phyloP scores from a whole-genome alignment of 2,113 vertebrate genomes.

The Pimephales promelas region DNA sequence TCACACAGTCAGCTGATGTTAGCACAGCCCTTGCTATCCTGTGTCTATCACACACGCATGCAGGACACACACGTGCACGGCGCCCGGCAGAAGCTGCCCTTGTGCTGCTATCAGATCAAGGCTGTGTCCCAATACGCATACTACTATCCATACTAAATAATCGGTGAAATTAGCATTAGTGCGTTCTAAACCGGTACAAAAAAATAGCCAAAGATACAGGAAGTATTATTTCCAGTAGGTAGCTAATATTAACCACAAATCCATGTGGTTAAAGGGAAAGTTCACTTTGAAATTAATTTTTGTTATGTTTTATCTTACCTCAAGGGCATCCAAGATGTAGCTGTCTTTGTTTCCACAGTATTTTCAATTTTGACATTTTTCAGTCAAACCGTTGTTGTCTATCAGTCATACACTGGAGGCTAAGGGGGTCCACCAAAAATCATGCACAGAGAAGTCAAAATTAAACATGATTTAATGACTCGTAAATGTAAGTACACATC shows the following conservation, averaged over 20 bases:
- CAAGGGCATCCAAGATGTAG: too few relatives aligned
- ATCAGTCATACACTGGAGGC: too few relatives aligned
- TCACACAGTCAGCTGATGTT: slow-evolving; percentile 41
- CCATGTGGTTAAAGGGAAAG: too few relatives aligned
- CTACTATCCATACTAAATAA: background rate
- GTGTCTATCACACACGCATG: slow-evolving; percentile 32
- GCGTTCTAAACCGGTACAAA: background rate
- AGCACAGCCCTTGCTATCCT: slow-evolving; percentile 1
- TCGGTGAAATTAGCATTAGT: background rate
- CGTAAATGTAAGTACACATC: too few relatives aligned
- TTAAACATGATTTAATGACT: too few relatives aligned
- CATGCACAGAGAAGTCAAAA: too few relatives aligned
- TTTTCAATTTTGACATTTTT: too few relatives aligned
- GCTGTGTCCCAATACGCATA: background rate
- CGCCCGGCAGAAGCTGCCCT: slow-evolving; percentile 7
- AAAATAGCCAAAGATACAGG: background rate
- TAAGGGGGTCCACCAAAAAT: too few relatives aligned
- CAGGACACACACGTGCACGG: slow-evolving; percentile 41
- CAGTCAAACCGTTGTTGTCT: too few relatives aligned
- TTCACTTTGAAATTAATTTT: too few relatives aligned
- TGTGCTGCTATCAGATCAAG: background rate
- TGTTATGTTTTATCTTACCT: too few relatives aligned
- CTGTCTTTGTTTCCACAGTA: too few relatives aligned
- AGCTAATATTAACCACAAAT: background rate
- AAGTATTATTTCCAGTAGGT: background rate